Base-by-base conservation (phyloP, 2,888 invertebrate genomes). In the Scaptomyza polygonia region DNA sequence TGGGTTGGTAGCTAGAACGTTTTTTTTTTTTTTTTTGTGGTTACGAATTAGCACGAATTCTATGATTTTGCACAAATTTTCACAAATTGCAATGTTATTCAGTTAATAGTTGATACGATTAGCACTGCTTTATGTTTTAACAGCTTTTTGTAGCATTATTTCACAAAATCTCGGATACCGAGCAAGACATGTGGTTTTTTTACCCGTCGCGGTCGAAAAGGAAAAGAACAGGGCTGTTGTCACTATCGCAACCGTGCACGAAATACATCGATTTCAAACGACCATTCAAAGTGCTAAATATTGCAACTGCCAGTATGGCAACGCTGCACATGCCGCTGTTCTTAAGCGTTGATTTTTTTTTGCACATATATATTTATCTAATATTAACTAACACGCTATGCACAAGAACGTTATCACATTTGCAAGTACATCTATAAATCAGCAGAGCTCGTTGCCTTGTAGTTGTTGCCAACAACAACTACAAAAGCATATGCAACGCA, bases 121-220 rank as follows among this genome's bases (percentile, higher is more conserved):
- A 79, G 75, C 86, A 86, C 82, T 89, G 84, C 82, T 72, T 72
- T 79, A 86, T 80, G 78, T 75, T 84, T 88, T 86, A 68, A 86
- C 80, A 84, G 82, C 84, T 88, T 86, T 89, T 86, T 89, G 80
- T 79, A 89, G 85, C 89, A 90, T 90, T 66, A 77, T 76, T 80
- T 77, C 54, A 68, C 52, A 84, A 89, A 86, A 88, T 88, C 88
- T 89, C 87, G 86, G 78, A 81, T 72, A 86, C 82, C 87, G 85
- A 88, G 81, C 84, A 79, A 93, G 93, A 94, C 94, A 94, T 94
- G 94, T 94, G 94, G 93, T 94, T 91, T 93, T 93, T 93, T 93
- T 93, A 93, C 93, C 94, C 94, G 93, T 93, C 93, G 89, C 93
- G 93, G 93, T 93, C 93, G 93, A 93, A 93, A 94, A 94, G 93